Conservation (phyloP, 2,888 invertebrate genomes). For the Scaeva pyrastri region DNA sequence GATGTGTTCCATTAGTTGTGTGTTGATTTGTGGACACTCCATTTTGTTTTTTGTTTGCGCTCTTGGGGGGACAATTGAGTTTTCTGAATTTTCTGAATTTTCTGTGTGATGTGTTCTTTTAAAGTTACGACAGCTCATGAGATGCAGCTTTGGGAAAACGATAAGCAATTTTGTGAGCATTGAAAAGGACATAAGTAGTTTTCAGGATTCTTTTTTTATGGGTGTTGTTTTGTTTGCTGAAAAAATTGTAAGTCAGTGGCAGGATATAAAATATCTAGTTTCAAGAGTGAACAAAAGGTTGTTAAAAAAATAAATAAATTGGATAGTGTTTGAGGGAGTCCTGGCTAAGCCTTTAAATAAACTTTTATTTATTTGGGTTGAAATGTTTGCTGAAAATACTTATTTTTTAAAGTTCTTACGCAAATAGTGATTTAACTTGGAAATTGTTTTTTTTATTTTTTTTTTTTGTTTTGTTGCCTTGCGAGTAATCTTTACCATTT, state of each 20-base stretch:
- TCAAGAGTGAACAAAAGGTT: not conserved
- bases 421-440: no score
- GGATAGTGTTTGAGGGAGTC: no score
- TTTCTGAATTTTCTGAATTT: constrained; percentile 13
- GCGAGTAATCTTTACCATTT: no score
- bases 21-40: constrained; percentile 24
- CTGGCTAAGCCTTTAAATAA: no score
- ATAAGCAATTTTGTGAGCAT: constrained; percentile 19
- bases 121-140: constrained; percentile 29
- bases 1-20: constrained; percentile 20
- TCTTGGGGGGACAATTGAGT: not conserved
- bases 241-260: not conserved
- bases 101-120: constrained; percentile 18
- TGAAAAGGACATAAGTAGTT: not conserved
- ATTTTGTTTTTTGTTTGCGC: not conserved
- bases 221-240: not conserved
- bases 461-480: no score
- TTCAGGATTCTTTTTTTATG: not conserved
- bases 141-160: not conserved
- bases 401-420: no score
- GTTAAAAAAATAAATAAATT: no score
- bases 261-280: not conserved
- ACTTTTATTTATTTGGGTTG: no score
- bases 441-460: no score
- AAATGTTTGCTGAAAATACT: no score